A percentile compares a stretch with the other conserved stretches of the same genome.
These are phyloP conservation scores for Euproctis similis DNA, from an alignment of 2,888 invertebrate species.

Conservation along the genomic window DNA sequence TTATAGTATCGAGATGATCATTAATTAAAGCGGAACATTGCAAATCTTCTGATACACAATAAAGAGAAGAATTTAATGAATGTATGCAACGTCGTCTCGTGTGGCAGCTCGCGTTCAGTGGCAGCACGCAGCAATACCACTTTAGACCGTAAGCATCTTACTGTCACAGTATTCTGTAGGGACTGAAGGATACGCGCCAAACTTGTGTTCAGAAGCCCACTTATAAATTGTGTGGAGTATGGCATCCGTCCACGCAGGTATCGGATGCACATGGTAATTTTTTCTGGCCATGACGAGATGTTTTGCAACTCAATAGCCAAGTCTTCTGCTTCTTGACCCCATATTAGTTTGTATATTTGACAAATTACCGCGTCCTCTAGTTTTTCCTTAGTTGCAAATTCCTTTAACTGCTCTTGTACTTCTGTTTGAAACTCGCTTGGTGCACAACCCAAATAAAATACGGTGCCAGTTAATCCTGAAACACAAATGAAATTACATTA, in stretches of 20 bases:
- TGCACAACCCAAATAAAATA: constrained; percentile 40
- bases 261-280: constrained; percentile 25
- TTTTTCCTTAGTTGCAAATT: constrained; percentile 16
- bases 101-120: too few relatives aligned
- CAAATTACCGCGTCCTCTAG: constrained; percentile 27
- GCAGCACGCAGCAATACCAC: constrained; percentile 23
- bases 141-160: constrained; percentile 26
- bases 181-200: constrained; percentile 26
- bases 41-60: constrained; percentile 23
- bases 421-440: constrained; percentile 28
- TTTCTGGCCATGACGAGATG: constrained; percentile 28
- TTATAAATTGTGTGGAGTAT: constrained; percentile 32
- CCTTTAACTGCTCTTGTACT: constrained; percentile 19
- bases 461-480: constrained; percentile 40
- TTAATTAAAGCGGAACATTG: constrained; percentile 32
- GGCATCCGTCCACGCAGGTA: constrained; percentile 24
- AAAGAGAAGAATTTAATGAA: too few relatives aligned
- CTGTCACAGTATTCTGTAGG: constrained; percentile 13
- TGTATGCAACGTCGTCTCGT: constrained; percentile 11
- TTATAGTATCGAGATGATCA: constrained; percentile 20
- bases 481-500: too few relatives aligned
- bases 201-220: constrained; percentile 27
- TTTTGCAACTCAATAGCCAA: constrained; percentile 15
- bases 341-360: constrained; percentile 30
- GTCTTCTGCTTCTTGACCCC: constrained; percentile 10